Evolutionary conservation across 2,797 vertebrate species (phyloP).

Genomic region (Neomorphus geoffroyi): DNA sequence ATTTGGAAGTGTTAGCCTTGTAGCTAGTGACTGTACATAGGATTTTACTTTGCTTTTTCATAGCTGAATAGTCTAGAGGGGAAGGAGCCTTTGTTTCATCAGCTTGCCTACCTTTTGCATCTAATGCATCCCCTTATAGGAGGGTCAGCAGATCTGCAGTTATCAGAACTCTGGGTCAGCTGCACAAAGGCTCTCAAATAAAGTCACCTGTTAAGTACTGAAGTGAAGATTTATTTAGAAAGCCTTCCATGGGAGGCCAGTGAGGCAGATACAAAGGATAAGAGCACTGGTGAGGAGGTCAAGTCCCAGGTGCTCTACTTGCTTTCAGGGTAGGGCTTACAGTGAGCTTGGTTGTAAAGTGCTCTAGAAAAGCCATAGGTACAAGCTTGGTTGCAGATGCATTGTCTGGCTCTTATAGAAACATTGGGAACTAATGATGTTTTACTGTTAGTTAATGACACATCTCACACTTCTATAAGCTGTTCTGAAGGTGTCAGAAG

Average conservation of each 20-base stretch:
- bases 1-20: not conserved
- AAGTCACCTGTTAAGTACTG: conserved; percentile 14
- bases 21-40: not conserved
- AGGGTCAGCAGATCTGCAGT: not conserved
- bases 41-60: not conserved
- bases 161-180: conserved; percentile 16
- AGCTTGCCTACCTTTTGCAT: not conserved
- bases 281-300: conserved; percentile 9
- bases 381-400: not conserved
- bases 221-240: conserved; percentile 48
- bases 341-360: not conserved
- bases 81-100: not conserved
- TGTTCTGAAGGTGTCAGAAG: not conserved
- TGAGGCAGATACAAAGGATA: conserved; percentile 26
- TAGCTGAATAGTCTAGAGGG: not conserved
- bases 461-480: not conserved
- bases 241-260: conserved; percentile 2
- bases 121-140: not conserved
- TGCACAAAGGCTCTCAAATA: not conserved
- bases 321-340: not conserved
- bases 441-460: not conserved
- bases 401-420: not conserved
- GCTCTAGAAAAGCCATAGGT: not conserved
- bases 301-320: conserved; percentile 25
- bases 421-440: not conserved